Conservation (phyloP, 2,113 vertebrate species). For the Capricornis sumatraensis region DNA sequence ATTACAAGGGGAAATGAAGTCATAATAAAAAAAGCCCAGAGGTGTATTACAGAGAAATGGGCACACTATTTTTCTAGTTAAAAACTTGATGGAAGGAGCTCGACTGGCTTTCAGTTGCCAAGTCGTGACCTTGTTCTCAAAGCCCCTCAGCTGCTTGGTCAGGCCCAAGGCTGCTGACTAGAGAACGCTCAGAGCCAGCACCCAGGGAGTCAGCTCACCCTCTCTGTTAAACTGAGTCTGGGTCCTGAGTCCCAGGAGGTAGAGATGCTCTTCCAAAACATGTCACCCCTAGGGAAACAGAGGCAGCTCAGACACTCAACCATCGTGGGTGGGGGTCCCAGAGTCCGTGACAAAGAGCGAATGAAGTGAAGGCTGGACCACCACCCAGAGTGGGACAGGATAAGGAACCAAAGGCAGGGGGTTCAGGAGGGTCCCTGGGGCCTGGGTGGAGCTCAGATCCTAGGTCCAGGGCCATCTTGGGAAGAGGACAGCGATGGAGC, state of each 20-base stretch:
- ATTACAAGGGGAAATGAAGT: slow-evolving; percentile 99
- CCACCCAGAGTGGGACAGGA: background rate
- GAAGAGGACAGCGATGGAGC: background rate
- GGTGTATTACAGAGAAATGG: slow-evolving; percentile 99
- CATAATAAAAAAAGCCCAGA: slow-evolving; percentile 99
- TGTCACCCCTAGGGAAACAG: background rate
- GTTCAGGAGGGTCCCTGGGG: background rate
- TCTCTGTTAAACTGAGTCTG: background rate
- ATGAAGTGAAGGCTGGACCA: background rate
- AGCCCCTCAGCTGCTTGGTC: slow-evolving; percentile 78
- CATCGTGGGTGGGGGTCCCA: background rate
- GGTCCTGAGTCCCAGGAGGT: background rate
- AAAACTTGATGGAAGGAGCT: slow-evolving; percentile 96
- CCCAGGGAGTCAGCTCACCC: background rate
- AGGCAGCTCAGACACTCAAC: background rate
- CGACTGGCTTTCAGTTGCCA: slow-evolving; percentile 90
- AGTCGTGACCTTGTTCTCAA: slow-evolving; percentile 95
- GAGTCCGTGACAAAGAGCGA: fast-evolving
- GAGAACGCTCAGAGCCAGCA: background rate
- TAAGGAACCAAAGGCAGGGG: background rate
- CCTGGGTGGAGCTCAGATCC: background rate
- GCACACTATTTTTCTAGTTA: slow-evolving; percentile 96
- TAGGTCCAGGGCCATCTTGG: background rate
- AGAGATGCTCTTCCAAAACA: background rate
- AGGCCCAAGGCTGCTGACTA: background rate